Evolutionary conservation across 1,140 invertebrate genomes (phyloP).

Genomic region (Pogonomyrmex barbatus): DNA sequence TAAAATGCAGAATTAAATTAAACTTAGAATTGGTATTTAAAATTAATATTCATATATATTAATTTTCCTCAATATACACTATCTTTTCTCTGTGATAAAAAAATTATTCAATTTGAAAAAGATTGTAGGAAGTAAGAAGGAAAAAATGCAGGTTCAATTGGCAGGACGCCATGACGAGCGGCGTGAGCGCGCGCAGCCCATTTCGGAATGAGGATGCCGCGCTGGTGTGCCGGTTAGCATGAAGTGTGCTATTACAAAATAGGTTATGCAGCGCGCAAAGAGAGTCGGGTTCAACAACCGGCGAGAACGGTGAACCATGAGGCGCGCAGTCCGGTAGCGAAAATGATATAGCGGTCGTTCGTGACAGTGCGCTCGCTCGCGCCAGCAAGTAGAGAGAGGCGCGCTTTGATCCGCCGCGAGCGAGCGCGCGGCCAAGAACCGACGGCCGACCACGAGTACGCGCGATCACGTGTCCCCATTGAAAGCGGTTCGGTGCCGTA

Average conservation of each 20-base stretch:
- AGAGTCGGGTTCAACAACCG: conserved; percentile 84
- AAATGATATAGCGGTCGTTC: conserved; percentile 83
- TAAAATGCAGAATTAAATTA: not conserved
- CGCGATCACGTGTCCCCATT: conserved; percentile 80
- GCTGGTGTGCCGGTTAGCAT: conserved; percentile 72
- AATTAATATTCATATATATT: not conserved
- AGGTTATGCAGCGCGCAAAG: conserved; percentile 85
- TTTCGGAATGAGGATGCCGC: conserved; percentile 68
- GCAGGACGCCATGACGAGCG: conserved; percentile 27
- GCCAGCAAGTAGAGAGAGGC: conserved; percentile 56
- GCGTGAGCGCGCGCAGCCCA: conserved; percentile 35
- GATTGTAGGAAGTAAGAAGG: not conserved
- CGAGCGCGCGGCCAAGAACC: conserved; percentile 31
- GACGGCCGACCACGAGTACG: conserved; percentile 55
- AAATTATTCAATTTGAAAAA: not conserved
- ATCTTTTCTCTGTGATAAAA: not conserved
- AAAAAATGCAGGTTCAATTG: conserved; percentile 27
- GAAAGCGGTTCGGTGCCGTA: conserved; percentile 80
- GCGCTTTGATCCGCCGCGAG: conserved; percentile 50
- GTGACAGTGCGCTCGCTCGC: conserved; percentile 74
- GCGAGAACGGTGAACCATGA: conserved; percentile 79
- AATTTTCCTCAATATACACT: not conserved
- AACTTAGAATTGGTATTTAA: not conserved
- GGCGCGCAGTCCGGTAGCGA: conserved; percentile 80
- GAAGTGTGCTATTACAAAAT: conserved; percentile 86